These are phyloP conservation scores for Cephus nigrinus DNA, from an alignment of 2,888 invertebrate species.

Conservation along the genomic window DNA sequence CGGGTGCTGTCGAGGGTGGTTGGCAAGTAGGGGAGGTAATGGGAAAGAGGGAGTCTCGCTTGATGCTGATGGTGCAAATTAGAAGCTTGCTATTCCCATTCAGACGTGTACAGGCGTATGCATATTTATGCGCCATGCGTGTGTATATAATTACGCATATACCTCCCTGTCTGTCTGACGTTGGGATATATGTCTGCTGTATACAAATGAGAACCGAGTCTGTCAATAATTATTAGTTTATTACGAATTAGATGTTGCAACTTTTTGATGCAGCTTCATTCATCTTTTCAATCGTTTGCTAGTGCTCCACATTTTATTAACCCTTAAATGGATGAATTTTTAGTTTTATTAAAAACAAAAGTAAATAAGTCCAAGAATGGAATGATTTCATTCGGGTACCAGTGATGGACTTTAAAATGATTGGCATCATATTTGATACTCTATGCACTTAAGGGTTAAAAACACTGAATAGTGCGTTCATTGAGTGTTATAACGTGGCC, in stretches of 20 bases:
- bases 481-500: background rate
- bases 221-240: background rate
- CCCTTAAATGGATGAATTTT: too few relatives aligned
- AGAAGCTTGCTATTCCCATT: constrained; percentile 6
- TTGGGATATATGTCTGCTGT: background rate
- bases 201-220: background rate
- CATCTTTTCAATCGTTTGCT: background rate
- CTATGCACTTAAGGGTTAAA: background rate
- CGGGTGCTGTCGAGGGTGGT: background rate
- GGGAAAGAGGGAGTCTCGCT: constrained; percentile 3
- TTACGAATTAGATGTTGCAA: background rate
- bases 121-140: constrained; percentile 10
- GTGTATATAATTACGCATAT: background rate
- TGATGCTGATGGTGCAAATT: constrained; percentile 14
- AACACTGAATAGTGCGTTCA: background rate
- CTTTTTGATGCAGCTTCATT: background rate
- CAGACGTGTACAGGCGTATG: background rate
- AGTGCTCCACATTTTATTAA: background rate
- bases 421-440: too few relatives aligned
- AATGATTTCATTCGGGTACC: too few relatives aligned
- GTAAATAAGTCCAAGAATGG: too few relatives aligned
- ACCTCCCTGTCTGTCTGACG: background rate
- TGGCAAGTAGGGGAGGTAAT: constrained; percentile 7
- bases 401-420: too few relatives aligned
- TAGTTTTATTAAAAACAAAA: too few relatives aligned